Evolutionary conservation across 92 coral and sea anemone species (phyloP), one percentile per base, ranked within the genome.

Genomic region (Virgularia gustaviana): DNA sequence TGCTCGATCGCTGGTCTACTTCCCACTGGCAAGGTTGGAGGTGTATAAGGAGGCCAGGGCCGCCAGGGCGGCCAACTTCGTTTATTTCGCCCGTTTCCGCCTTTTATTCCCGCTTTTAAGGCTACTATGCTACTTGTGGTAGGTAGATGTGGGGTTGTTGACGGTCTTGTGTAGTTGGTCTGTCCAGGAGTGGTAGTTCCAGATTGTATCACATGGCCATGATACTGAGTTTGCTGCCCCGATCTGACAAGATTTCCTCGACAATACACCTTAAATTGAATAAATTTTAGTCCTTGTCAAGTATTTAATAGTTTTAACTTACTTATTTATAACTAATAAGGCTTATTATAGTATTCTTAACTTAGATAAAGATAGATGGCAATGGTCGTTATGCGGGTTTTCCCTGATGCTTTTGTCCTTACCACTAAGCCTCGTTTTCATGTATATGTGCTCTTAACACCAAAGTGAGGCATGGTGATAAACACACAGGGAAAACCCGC

Each of bases 241-340:
- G 83, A 36, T 9, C 38, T 12, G 23, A 77, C 73, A 38, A 63
- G 24, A 7, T 78, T 73, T 35, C 88, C 78, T 34, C 79, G 57
- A 49, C 83, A 83, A 56, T 78, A 64, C n/a, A 83, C 29, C 88
- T 83, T 28, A 47, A n/a, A 47, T 25, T 37, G 13, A 67, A 55
- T 3, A 45, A 31, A 13, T 2, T 1, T 13, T 10, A 33, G 43
- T 60, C 10, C 12, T n/a, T n/a, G n/a, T n/a, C n/a, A n/a, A n/a
- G n/a, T n/a, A n/a, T n/a, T n/a, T n/a, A n/a, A n/a, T n/a, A n/a
- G n/a, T n/a, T n/a, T n/a, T n/a, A n/a, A n/a, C n/a, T n/a, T n/a
- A n/a, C n/a, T n/a, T n/a, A n/a, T n/a, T n/a, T n/a, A n/a, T n/a
- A n/a, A n/a, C n/a, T n/a, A n/a, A n/a, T n/a, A n/a, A n/a, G n/a